These are phyloP conservation scores for Borostomias antarcticus DNA, from an alignment of 2,797 vertebrate genomes.

Conservation along the genomic window DNA sequence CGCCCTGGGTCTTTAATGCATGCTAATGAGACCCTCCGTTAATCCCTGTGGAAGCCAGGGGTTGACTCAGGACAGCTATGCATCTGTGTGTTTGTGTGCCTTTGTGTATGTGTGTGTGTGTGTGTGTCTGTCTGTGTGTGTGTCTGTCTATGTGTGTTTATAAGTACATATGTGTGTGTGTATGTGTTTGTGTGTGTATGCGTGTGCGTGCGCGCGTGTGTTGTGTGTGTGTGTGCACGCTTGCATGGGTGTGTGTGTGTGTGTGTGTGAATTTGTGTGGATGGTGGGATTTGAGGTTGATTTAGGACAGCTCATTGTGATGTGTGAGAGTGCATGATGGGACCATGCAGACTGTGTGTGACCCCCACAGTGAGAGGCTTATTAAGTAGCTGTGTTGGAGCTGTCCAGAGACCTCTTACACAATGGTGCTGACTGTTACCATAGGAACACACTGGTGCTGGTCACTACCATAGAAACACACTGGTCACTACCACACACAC, in stretches of 20 bases:
- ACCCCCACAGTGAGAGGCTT: neutral
- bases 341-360: neutral
- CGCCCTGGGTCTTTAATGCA: conserved; percentile 2
- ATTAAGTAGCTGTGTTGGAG: neutral
- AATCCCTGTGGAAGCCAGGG: neutral
- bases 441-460: too few species aligned
- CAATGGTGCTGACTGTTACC: too few species aligned
- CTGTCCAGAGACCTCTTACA: too few species aligned
- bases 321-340: neutral
- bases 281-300: too few species aligned
- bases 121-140: neutral
- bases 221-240: neutral
- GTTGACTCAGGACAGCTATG: conserved; percentile 39
- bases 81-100: neutral
- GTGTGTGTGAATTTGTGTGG: too few species aligned
- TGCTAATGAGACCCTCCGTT: neutral
- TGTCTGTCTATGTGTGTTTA: neutral
- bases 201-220: neutral
- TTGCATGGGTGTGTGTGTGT: neutral
- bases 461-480: too few species aligned
- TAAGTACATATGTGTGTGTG: neutral
- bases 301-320: neutral
- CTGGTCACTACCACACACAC: too few species aligned
- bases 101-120: neutral
- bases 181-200: neutral